Conservation (phyloP, 2,888 invertebrate genomes). For the Calameuta pallipes region DNA sequence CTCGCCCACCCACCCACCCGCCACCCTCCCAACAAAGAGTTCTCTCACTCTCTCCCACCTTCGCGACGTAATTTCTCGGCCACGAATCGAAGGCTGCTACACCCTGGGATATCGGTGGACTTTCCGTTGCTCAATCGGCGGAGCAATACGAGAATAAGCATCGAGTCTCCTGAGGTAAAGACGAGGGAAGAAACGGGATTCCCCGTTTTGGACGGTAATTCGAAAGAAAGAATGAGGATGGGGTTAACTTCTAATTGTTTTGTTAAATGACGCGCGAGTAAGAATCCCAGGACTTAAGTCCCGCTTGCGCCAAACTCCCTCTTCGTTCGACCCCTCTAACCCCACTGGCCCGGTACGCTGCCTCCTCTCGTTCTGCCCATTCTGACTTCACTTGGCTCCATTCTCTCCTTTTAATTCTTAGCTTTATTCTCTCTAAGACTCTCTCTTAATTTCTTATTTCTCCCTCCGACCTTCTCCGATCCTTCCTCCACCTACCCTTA, state of each 20-base stretch:
- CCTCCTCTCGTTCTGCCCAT: conserved; percentile 28
- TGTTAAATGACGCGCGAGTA: conserved; percentile 67
- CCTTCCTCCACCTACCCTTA: conserved; percentile 10
- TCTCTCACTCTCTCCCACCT: neutral
- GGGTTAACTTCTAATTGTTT: conserved; percentile 67
- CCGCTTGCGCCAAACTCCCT: conserved; percentile 41
- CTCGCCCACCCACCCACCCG: neutral
- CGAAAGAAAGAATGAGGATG: conserved; percentile 43
- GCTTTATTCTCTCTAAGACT: conserved; percentile 67
- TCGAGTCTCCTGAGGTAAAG: conserved; percentile 28
- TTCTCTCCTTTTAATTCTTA: conserved; percentile 63
- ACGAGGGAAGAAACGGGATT: neutral
- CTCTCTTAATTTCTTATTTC: conserved; percentile 67
- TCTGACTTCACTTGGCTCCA: conserved; percentile 19
- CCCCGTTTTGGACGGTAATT: conserved; percentile 1
- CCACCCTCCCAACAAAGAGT: neutral
- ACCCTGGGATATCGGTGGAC: conserved; percentile 1
- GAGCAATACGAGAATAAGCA: conserved; percentile 20
- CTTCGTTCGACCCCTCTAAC: conserved; percentile 15
- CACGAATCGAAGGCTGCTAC: conserved; percentile 21
- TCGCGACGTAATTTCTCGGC: conserved; percentile 18
- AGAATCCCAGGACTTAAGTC: conserved; percentile 65
- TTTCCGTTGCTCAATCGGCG: conserved; percentile 23
- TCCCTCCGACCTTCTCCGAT: conserved; percentile 34
- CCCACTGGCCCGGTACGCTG: conserved; percentile 25